phyloP scores from a whole-genome alignment of 2,888 invertebrate species.

The Morpho achilles region DNA sequence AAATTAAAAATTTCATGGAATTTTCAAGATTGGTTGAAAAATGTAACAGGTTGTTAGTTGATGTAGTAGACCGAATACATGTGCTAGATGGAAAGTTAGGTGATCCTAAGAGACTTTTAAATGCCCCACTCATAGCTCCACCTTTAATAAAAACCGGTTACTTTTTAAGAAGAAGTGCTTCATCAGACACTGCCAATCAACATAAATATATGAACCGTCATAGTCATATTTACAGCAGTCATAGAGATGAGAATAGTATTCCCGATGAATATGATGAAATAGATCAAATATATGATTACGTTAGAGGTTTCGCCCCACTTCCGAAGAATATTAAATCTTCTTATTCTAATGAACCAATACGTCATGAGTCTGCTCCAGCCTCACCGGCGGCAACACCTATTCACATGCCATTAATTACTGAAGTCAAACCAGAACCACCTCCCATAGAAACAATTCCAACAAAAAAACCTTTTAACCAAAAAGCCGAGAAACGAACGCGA shows the following conservation, averaged over 20 bases:
- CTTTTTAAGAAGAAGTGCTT: slow-evolving; percentile 87
- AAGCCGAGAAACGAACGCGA: slow-evolving; percentile 87
- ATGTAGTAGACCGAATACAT: slow-evolving; percentile 89
- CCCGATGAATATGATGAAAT: slow-evolving; percentile 96
- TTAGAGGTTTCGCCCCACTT: slow-evolving; percentile 93
- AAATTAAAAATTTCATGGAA: slow-evolving; percentile 85
- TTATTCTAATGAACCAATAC: slow-evolving; percentile 70
- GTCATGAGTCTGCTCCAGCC: slow-evolving; percentile 78
- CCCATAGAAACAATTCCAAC: slow-evolving; percentile 95
- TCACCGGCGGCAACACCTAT: slow-evolving; percentile 77
- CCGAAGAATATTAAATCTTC: slow-evolving; percentile 88
- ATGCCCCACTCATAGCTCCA: slow-evolving; percentile 62
- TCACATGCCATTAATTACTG: slow-evolving; percentile 73
- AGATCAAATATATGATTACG: slow-evolving; percentile 97
- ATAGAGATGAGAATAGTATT: slow-evolving; percentile 82
- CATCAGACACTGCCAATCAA: slow-evolving; percentile 85
- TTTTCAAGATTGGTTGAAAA: slow-evolving; percentile 89
- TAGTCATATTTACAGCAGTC: slow-evolving; percentile 75
- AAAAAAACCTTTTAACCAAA: slow-evolving; percentile 82
- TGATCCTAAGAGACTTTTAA: slow-evolving; percentile 77
- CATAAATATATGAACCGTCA: slow-evolving; percentile 74
- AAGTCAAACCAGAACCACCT: slow-evolving; percentile 91
- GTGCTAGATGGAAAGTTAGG: slow-evolving; percentile 89
- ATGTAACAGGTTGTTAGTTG: slow-evolving; percentile 84
- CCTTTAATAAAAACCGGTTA: slow-evolving; percentile 81